phyloP scores from a whole-genome alignment of 35 echinoderm and acorn worm species.

The Amphiura filiformis region DNA sequence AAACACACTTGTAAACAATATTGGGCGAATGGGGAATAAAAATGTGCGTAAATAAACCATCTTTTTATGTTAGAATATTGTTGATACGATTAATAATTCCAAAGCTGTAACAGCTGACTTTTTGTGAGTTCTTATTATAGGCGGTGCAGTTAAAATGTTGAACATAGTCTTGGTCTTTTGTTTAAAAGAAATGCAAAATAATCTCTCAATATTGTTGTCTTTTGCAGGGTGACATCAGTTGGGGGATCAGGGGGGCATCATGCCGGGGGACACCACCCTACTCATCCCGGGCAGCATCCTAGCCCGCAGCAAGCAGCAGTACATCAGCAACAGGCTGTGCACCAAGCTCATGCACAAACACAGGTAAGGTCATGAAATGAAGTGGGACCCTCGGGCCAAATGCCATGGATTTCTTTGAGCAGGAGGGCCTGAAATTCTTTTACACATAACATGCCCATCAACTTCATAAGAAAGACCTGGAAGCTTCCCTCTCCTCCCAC shows the following conservation, averaged over 20 bases:
- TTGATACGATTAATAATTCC: too few relatives aligned
- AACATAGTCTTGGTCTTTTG: too few relatives aligned
- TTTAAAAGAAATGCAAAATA: not conserved
- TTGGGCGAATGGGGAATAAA: too few relatives aligned
- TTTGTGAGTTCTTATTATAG: too few relatives aligned
- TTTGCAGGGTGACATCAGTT: slow-evolving; percentile 42
- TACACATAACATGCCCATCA: not conserved
- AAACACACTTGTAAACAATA: too few relatives aligned
- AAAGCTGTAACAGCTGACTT: too few relatives aligned
- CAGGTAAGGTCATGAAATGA: slow-evolving; percentile 57
- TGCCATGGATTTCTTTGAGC: not conserved
- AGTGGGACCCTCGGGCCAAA: too few relatives aligned
- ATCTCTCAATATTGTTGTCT: not conserved
- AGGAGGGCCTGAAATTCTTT: not conserved
- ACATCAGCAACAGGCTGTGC: slow-evolving; percentile 71
- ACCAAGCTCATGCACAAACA: slow-evolving; percentile 68
- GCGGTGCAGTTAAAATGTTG: too few relatives aligned
- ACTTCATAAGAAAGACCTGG: too few relatives aligned
- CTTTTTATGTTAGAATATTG: too few relatives aligned
- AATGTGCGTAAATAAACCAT: too few relatives aligned
- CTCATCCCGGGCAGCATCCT: slow-evolving; percentile 31
- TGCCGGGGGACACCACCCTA: slow-evolving; percentile 62
- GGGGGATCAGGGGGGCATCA: slow-evolving; percentile 62
- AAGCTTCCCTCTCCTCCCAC: not conserved
- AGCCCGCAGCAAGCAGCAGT: slow-evolving; percentile 21